These are phyloP conservation scores for Rhabdornis inornatus DNA, from an alignment of 2,113 vertebrate genomes.

Conservation along the genomic window DNA sequence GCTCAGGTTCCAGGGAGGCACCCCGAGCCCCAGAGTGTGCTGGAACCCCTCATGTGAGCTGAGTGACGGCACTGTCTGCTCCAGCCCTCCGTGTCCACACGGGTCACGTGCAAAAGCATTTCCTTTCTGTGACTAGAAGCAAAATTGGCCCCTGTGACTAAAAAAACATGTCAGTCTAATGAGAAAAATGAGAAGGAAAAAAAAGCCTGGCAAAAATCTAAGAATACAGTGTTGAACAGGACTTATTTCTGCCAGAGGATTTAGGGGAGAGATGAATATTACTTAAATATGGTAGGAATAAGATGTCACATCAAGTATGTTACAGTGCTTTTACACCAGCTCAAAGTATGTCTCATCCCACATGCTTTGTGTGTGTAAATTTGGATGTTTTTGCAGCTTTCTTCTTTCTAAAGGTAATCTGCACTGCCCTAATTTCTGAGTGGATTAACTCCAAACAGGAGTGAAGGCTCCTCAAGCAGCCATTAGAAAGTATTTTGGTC, in stretches of 20 bases:
- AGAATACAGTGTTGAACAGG: not conserved
- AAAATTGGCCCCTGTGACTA: not conserved
- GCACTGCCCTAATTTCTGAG: not conserved
- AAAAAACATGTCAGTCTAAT: not conserved
- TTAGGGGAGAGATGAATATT: not conserved
- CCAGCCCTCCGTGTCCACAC: not conserved
- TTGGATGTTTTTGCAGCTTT: not conserved
- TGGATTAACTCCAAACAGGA: conserved; percentile 7
- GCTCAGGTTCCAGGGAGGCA: not conserved
- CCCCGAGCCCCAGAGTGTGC: not conserved
- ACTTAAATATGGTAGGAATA: not conserved
- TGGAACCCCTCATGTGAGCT: not conserved
- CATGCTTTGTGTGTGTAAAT: not conserved
- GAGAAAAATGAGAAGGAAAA: not conserved
- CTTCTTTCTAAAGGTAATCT: conserved; percentile 5
- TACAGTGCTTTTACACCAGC: not conserved
- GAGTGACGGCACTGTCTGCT: not conserved
- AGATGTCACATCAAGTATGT: not conserved
- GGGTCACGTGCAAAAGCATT: not conserved
- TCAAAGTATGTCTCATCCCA: not conserved
- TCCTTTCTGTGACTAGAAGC: not conserved
- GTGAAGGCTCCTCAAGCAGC: conserved; percentile 10
- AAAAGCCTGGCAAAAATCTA: not conserved
- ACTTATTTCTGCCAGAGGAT: not conserved
- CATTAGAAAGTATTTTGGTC: conserved; percentile 23